A percentile compares a stretch with the other conserved stretches of the same genome.
phyloP scores from a whole-genome alignment of 2,797 vertebrate genomes.

The Psittacula echo region DNA sequence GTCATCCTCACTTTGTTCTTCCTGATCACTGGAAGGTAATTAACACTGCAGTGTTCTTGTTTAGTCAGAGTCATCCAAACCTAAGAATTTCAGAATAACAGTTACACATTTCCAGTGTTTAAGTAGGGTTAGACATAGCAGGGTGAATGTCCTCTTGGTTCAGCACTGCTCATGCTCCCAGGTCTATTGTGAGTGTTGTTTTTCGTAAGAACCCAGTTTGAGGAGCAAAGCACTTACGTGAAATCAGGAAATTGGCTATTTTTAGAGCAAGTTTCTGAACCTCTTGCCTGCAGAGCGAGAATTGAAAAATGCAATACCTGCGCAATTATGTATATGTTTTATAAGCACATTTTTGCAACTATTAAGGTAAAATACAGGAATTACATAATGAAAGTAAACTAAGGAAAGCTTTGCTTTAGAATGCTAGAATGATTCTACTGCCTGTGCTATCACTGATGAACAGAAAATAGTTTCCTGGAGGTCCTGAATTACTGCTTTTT shows the following conservation, averaged over 20 bases:
- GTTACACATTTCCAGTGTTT: not conserved
- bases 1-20: conserved; percentile 96
- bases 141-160: not conserved
- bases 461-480: not conserved
- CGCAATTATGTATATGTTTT: not conserved
- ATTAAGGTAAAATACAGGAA: not conserved
- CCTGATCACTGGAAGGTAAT: conserved; percentile 95
- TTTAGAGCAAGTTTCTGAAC: not conserved
- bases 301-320: not conserved
- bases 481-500: not conserved
- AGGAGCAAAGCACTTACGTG: not conserved
- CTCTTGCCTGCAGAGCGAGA: not conserved
- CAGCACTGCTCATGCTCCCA: not conserved
- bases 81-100: not conserved
- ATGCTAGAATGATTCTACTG: not conserved
- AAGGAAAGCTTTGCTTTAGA: not conserved
- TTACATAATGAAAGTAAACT: not conserved
- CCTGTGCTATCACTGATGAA: not conserved
- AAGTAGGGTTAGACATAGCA: not conserved
- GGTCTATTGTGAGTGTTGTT: not conserved
- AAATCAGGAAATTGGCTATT: not conserved
- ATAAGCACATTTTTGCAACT: not conserved
- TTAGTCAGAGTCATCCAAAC: not conserved
- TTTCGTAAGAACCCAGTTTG: not conserved
- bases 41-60: not conserved